These are phyloP conservation scores for Drosophila bocqueti DNA, from an alignment of 1,140 invertebrate genomes.

Conservation along the genomic window DNA sequence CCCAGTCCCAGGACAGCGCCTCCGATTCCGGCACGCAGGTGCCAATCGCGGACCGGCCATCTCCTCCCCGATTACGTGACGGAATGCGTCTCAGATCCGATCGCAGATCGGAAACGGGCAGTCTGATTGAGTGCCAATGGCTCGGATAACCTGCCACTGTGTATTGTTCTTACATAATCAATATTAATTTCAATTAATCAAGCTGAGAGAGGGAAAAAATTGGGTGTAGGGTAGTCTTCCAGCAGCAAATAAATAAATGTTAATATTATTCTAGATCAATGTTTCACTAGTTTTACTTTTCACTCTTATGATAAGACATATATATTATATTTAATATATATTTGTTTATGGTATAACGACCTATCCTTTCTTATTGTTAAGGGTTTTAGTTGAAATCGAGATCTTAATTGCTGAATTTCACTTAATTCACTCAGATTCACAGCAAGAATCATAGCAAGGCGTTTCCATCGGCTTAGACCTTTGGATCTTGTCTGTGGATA, in stretches of 20 bases:
- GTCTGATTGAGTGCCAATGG: conserved; percentile 39
- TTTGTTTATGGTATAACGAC: too few relatives aligned
- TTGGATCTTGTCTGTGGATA: too few relatives aligned
- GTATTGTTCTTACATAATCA: neutral
- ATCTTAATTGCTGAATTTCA: too few relatives aligned
- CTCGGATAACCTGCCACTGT: conserved; percentile 20
- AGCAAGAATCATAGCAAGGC: too few relatives aligned
- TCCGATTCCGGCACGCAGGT: conserved; percentile 31
- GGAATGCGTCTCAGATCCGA: conserved; percentile 31
- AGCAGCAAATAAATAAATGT: neutral
- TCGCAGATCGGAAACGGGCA: conserved; percentile 1
- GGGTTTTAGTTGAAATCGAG: too few relatives aligned
- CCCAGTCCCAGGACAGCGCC: neutral
- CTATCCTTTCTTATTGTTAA: too few relatives aligned
- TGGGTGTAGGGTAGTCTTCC: neutral
- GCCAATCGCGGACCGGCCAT: conserved; percentile 34
- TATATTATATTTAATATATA: too few relatives aligned
- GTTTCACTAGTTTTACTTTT: too few relatives aligned
- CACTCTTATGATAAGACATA: too few relatives aligned
- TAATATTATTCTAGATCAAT: neutral
- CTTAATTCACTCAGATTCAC: too few relatives aligned
- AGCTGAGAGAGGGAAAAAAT: neutral
- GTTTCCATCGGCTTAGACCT: too few relatives aligned
- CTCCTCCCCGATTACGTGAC: conserved; percentile 39
- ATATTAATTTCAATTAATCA: conserved; percentile 5